phyloP scores from a whole-genome alignment of 2,797 vertebrate species.

The Aldrovandia affinis region DNA sequence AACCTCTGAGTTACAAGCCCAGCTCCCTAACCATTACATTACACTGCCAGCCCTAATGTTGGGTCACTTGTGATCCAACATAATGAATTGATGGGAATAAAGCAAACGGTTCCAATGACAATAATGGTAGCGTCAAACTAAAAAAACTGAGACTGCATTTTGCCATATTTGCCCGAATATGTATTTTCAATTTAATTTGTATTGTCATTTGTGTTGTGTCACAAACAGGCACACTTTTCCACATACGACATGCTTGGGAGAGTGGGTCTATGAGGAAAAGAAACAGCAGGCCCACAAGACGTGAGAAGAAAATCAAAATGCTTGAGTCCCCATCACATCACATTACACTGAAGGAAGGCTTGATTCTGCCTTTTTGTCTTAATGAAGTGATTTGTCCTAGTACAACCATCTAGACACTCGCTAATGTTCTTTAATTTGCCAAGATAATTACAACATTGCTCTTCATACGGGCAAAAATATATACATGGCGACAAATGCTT shows the following conservation, averaged over 20 bases:
- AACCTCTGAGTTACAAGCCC: too few species aligned
- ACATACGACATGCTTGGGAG: neutral
- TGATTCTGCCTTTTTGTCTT: conserved; percentile 65
- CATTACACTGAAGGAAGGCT: conserved; percentile 61
- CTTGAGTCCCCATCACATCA: conserved; percentile 63
- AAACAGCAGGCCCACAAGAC: conserved; percentile 48
- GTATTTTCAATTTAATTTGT: neutral
- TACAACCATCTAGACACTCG: conserved; percentile 61
- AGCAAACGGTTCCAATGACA: neutral
- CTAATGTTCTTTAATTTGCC: conserved; percentile 74
- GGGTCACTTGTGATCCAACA: neutral
- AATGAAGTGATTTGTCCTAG: conserved; percentile 68
- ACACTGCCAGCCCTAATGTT: too few species aligned
- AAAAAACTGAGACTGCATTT: neutral
- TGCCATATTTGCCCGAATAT: neutral
- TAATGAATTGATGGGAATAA: neutral
- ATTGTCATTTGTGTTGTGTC: neutral
- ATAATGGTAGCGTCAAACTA: neutral
- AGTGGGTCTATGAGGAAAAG: conserved; percentile 36
- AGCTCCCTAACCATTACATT: too few species aligned
- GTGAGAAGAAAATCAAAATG: conserved; percentile 50
- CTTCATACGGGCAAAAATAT: conserved; percentile 59
- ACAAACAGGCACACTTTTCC: neutral
- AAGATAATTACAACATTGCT: conserved; percentile 73
- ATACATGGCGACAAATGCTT: conserved; percentile 57